Evolutionary conservation across 2,113 vertebrate genomes (phyloP).

Genomic region (Dromiciops gliroides): DNA sequence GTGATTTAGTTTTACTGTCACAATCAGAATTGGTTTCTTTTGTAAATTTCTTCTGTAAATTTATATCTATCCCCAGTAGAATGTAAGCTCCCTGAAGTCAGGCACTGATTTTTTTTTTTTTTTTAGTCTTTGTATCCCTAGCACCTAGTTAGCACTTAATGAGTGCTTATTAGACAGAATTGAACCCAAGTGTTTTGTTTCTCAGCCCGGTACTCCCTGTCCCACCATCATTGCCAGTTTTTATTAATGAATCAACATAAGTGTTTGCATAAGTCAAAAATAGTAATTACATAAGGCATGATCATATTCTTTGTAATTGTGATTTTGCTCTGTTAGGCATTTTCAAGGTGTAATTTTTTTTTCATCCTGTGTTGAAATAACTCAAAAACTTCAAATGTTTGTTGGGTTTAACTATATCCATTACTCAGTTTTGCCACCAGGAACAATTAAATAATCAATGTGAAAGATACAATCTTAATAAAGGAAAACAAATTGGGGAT

Average conservation of each 20-base stretch:
- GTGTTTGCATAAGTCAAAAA: background rate
- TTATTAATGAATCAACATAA: background rate
- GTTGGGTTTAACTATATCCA: rapidly evolving
- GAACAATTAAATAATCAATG: background rate
- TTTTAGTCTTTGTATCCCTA: too few species aligned
- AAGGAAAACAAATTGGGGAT: background rate
- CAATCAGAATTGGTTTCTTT: too few species aligned
- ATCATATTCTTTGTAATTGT: background rate
- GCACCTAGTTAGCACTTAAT: too few species aligned
- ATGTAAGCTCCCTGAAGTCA: too few species aligned
- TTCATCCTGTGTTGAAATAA: background rate
- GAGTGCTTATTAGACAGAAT: too few species aligned
- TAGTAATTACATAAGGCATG: background rate
- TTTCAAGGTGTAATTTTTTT: background rate
- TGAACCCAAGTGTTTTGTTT: too few species aligned
- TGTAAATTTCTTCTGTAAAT: too few species aligned
- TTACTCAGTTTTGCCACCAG: background rate
- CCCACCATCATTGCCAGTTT: too few species aligned
- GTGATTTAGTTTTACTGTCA: too few species aligned
- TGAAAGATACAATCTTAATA: background rate
- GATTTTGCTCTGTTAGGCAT: background rate
- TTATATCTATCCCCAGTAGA: too few species aligned
- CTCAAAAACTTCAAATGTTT: background rate
- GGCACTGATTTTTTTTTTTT: too few species aligned
- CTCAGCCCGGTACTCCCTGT: too few species aligned